Percentiles rank a stretch among this genome's conserved stretches.
These are phyloP conservation scores for Psammodynastes pulverulentus DNA, from an alignment of 2,113 vertebrate species.

Conservation along the genomic window DNA sequence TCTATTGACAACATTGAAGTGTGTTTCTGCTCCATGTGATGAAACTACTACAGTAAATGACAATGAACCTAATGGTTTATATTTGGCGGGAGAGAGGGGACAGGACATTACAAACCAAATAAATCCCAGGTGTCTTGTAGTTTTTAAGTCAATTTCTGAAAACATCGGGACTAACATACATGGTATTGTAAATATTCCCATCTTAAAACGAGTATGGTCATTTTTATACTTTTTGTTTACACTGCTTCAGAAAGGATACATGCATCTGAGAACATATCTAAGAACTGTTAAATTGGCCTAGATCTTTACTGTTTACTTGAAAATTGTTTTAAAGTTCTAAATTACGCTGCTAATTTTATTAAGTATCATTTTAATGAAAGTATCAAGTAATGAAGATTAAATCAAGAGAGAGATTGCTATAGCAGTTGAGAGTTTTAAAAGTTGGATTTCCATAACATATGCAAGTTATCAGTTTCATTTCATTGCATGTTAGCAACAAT, in stretches of 20 bases:
- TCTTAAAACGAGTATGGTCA: constrained; percentile 9
- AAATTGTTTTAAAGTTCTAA: constrained; percentile 5
- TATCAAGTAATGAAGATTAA: constrained; percentile 14
- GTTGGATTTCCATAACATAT: not conserved
- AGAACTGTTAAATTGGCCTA: constrained; percentile 3
- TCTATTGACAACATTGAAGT: not conserved
- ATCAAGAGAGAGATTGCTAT: not conserved
- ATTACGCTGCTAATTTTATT: constrained; percentile 16
- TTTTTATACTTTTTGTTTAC: constrained; percentile 24
- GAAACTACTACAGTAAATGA: constrained; percentile 19
- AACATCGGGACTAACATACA: constrained; percentile 21
- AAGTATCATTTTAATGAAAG: constrained; percentile 17
- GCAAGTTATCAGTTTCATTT: not conserved
- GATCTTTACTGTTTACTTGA: constrained; percentile 12
- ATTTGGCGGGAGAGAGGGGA: not conserved
- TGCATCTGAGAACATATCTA: not conserved
- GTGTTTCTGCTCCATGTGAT: not conserved
- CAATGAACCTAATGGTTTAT: constrained; percentile 21
- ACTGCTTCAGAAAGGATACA: constrained; percentile 10
- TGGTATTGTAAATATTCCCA: constrained; percentile 9
- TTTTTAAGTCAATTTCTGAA: constrained; percentile 17
- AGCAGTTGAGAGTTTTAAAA: not conserved
- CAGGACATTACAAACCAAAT: constrained; percentile 14
- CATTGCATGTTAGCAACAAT: not conserved
- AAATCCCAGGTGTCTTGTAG: constrained; percentile 22